Evolutionary conservation across 2,888 invertebrate species (phyloP), one percentile per base, ranked within the genome.

Genomic region (Cacoxenus indagator): DNA sequence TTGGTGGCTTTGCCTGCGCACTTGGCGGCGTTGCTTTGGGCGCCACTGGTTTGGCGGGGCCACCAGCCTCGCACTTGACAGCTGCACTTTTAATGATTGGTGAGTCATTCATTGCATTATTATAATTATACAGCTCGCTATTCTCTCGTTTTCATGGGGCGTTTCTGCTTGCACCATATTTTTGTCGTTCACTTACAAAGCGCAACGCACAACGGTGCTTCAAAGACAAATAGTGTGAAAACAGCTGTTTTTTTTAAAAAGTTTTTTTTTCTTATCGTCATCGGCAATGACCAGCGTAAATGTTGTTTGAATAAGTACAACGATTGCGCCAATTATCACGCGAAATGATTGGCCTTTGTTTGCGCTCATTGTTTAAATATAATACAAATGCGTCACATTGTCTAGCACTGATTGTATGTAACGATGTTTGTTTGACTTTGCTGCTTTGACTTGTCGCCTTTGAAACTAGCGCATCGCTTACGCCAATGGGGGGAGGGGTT

Each of bases 11-110:
- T 43, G 88, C 88, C 22, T 88, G 88, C 78, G 87, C 88, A 72
- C 76, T 88, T 29, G 88, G 88, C 70, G 88, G 88, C 69, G 88
- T 88, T 65, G 88, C 88, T 17, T 70, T 88, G 73, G 88, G 88
- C 45, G 88, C 87, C 70, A 88, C 87, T 11, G 88, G 88, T 19
- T 78, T 88, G 65, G 87, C 87, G 9, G 88, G 88, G 26, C 87
- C 88, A 55, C 87, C 88, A n/a, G 85, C 86, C 66, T 88, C 88
- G 37, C 88, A 88, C 77, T 76, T 88, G 48, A 88, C 88, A 26
- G 87, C 88, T 29, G 88, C 88, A 26, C 80, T 88, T 54, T 74
- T 88, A 70, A 88, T 88, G 88, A 88, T 88, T 73, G 88, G 88
- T 88, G 77, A 87, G 85, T 84, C 37, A 26, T n/a, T 26, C 29